Conservation (phyloP, 1,140 invertebrate species). For the Pseudoatta argentina region DNA sequence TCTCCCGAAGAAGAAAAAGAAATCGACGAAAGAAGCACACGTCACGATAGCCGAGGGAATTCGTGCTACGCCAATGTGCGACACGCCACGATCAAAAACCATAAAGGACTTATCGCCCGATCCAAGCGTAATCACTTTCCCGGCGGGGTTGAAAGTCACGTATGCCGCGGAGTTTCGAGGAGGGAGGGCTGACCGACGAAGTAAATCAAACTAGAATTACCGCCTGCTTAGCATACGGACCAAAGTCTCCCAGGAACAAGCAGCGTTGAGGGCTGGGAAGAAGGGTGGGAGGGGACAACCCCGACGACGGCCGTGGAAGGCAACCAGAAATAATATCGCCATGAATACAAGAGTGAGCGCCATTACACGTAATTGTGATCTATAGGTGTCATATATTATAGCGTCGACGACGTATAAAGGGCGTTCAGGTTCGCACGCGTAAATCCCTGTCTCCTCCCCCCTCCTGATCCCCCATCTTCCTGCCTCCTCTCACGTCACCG, state of each 20-base stretch:
- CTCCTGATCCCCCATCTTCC: conserved; percentile 48
- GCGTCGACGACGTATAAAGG: conserved; percentile 82
- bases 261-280: conserved; percentile 45
- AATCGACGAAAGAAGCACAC: neutral
- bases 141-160: conserved; percentile 62
- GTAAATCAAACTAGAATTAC: conserved; percentile 83
- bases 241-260: conserved; percentile 71
- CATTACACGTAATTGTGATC: conserved; percentile 85
- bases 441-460: conserved; percentile 76
- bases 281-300: conserved; percentile 22
- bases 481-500: conserved; percentile 56
- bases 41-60: neutral
- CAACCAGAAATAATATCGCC: conserved; percentile 83
- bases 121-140: conserved; percentile 73
- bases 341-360: conserved; percentile 83
- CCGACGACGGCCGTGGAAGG: conserved; percentile 73
- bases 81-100: conserved; percentile 53
- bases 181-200: conserved; percentile 68
- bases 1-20: neutral
- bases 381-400: conserved; percentile 84
- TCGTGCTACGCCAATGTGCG: conserved; percentile 27
- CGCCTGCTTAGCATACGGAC: conserved; percentile 81
- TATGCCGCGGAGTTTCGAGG: conserved; percentile 61
- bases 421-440: conserved; percentile 79
- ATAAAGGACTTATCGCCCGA: conserved; percentile 74